Evolutionary conservation across 2,888 invertebrate species (phyloP).

Genomic region (Bellardia bayeri): DNA sequence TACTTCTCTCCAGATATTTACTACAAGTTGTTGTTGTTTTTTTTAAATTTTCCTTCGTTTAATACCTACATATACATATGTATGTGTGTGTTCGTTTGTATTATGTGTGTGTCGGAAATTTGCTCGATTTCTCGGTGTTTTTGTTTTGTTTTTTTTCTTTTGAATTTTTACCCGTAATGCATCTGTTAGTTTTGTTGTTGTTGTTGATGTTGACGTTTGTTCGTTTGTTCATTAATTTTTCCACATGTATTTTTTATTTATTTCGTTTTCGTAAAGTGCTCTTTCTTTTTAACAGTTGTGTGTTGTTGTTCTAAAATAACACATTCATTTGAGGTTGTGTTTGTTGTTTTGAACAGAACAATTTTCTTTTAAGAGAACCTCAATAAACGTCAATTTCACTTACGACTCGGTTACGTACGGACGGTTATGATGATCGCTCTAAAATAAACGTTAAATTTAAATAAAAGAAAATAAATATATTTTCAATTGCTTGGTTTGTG

Average conservation of each 20-base stretch:
- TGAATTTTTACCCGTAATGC: not conserved
- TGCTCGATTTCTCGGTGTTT: conserved; percentile 27
- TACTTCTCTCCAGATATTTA: not conserved
- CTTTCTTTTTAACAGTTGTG: conserved; percentile 41
- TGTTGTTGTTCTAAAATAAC: conserved; percentile 41
- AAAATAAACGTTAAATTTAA: conserved; percentile 68
- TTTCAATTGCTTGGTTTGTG: conserved; percentile 52
- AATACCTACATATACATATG: not conserved
- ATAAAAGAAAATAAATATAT: conserved; percentile 34
- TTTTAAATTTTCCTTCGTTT: conserved; percentile 18
- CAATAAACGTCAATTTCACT: conserved; percentile 61
- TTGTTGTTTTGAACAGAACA: conserved; percentile 24
- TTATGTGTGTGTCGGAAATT: not conserved
- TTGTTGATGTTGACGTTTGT: not conserved
- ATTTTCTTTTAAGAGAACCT: conserved; percentile 68
- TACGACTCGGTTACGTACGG: conserved; percentile 63
- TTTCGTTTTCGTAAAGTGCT: conserved; percentile 49
- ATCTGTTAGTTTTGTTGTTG: not conserved
- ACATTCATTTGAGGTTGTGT: conserved; percentile 14
- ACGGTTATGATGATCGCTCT: conserved; percentile 62
- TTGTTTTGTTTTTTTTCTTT: conserved; percentile 49
- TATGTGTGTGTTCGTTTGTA: not conserved
- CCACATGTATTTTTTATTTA: not conserved
- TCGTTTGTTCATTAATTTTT: conserved; percentile 23
- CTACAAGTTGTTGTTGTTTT: conserved; percentile 32